Conservation (phyloP, 2,797 vertebrate species). For the Eospalax fontanierii region DNA sequence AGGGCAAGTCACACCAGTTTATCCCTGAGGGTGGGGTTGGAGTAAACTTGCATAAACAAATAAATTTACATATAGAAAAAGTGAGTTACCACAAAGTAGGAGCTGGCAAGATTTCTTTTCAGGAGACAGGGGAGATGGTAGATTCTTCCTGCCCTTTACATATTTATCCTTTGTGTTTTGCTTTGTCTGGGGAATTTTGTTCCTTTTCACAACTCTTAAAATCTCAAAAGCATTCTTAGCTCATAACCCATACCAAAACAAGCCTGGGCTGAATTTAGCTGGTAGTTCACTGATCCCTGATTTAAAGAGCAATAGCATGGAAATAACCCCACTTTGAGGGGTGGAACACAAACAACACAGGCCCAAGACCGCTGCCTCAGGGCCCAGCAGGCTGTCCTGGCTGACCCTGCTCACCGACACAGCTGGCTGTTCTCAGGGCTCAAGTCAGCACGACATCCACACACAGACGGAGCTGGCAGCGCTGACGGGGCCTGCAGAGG, state of each 20-base stretch:
- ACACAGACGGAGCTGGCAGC: fast-evolving
- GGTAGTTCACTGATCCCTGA: neutral
- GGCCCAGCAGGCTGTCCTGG: neutral
- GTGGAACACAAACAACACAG: neutral
- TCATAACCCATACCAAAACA: neutral
- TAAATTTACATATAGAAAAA: neutral
- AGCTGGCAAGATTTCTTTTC: neutral
- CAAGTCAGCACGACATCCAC: fast-evolving
- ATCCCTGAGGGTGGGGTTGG: neutral
- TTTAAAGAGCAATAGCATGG: neutral
- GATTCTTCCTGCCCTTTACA: neutral
- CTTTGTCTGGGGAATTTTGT: neutral
- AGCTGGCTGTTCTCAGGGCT: neutral
- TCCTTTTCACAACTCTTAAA: slow-evolving; percentile 27
- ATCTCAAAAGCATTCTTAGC: neutral
- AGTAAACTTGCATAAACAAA: neutral
- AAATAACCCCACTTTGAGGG: neutral
- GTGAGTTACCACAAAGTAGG: neutral
- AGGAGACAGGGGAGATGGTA: neutral
- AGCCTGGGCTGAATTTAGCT: neutral
- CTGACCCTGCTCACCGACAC: neutral
- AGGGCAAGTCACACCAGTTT: neutral
- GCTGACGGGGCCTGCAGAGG: fast-evolving
- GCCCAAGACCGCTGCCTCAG: neutral
- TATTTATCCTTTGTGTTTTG: neutral